Base-by-base conservation (phyloP, 2,113 vertebrate genomes). In the Oreochromis niloticus region DNA sequence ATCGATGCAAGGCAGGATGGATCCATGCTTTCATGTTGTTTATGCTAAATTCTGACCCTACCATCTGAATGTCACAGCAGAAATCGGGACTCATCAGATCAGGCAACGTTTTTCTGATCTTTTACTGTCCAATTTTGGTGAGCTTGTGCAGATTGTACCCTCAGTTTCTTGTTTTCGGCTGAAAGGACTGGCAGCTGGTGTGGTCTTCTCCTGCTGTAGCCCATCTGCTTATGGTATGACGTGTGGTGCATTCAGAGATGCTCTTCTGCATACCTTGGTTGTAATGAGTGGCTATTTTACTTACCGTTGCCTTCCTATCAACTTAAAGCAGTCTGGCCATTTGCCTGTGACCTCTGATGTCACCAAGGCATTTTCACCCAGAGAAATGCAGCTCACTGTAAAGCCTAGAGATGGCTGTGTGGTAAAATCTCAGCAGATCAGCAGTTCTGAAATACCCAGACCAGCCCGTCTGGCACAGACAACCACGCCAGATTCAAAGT, bases 51-150 rank as follows among this genome's bases (percentile, higher is more conserved):
- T 68, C 61, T 39, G 34, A 39, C 19, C 19, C 34, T 39, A 0
- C 2, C 61, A 66, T 68, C 19, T 68, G 63, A 68, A 68, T 73
- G n/a, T 46, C n/a, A 14, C 39, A 73, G 39, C 66, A 73, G 39
- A 71, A 43, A 46, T 73, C 1, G 0, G 1, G 13, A 27, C 13
- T 46, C 1, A 1, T 73, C 39, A 73, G 39, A 73, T 22, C n/a
- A 68, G n/a, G 11, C 36, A 27, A 1, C 13, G 3, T 73, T 73
- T 73, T 73, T 46, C 0, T 9, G 22, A 46, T 73, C 39, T 16
- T 73, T 27, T 46, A 46, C 22, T 73, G 66, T 73, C 66, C 13
- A 16, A 46, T 73, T 71, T 43, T 73, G 39, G 66, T 71, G 66
- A 46, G 66, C n/a, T 43, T 43, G 66, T 71, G 36, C n/a, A 68